Evolutionary conservation across 2,888 invertebrate species (phyloP).

Genomic region (Auanema sp.): DNA sequence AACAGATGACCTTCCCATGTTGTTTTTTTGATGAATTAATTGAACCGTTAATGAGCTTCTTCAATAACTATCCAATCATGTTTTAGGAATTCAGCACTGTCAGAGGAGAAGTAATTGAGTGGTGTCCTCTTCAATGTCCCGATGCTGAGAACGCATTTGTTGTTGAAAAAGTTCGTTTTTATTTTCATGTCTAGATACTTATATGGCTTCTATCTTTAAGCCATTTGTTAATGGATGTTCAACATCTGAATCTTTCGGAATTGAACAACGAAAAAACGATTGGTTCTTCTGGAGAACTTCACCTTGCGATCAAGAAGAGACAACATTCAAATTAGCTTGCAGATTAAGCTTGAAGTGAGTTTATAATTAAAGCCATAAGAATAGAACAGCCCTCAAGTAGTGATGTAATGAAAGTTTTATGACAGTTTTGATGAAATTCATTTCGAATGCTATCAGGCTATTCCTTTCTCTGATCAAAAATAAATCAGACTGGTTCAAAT

Average conservation of each 20-base stretch:
- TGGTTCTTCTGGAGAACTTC: constrained; percentile 22
- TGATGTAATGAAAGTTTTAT: too few species aligned
- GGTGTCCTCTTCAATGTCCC: constrained; percentile 21
- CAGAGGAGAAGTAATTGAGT: constrained; percentile 12
- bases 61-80: too few species aligned
- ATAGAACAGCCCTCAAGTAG: too few species aligned
- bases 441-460: too few species aligned
- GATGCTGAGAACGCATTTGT: constrained; percentile 13
- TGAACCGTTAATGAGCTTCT: too few species aligned
- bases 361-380: neutral
- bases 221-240: constrained; percentile 7
- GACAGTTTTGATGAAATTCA: too few species aligned
- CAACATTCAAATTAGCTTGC: constrained; percentile 15
- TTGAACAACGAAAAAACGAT: constrained; percentile 12
- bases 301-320: constrained; percentile 19
- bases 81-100: constrained; percentile 9
- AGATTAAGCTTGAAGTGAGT: neutral
- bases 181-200: neutral
- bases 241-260: constrained; percentile 12
- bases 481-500: too few species aligned
- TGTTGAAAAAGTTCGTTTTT: constrained; percentile 12
- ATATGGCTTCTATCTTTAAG: constrained; percentile 1
- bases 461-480: too few species aligned
- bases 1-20: too few species aligned
- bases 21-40: too few species aligned